Base-by-base conservation (phyloP, 2,888 invertebrate genomes). In the Brenthis hecate region DNA sequence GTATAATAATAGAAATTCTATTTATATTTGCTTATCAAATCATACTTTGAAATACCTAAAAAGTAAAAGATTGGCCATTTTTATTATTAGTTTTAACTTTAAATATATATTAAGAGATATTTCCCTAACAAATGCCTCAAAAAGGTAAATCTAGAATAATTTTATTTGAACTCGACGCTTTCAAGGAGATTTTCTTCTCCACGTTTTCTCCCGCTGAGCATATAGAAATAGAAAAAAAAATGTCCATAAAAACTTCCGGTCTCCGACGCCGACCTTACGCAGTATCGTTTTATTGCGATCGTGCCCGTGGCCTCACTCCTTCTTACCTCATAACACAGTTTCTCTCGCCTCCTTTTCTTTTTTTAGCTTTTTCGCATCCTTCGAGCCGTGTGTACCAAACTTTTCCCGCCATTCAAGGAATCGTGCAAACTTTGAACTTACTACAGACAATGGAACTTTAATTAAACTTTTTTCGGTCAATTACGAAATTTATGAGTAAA, bases 241-340 rank as follows among this genome's bases (percentile, higher is more conserved):
- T 78, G 76, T 68, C 69, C 74, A 72, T 77, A 83, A 85, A 85
- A 87, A 85, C 81, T 85, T 82, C 77, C 80, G 80, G 83, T 81
- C 79, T 70, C 71, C 74, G 75, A 75, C 77, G 80, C 78, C 89
- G 88, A 86, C 86, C 89, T 87, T 86, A 89, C 89, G 86, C 87
- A 85, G 84, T 84, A 82, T 90, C 88, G 87, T 90, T 91, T 91
- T 91, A 88, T 89, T 91, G 85, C 87, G 80, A 84, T 81, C 86
- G 87, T 85, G 88, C 85, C 87, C 88, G 82, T 88, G 89, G 87
- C 88, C 88, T 85, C 83, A 80, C 85, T 85, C 82, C 81, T 87
- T 85, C 90, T 92, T 91, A 91, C 92, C 92, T 88, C 88, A 87
- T 92, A 91, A 91, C 92, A 92, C 91, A 92, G 88, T 91, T 91